Evolutionary conservation across 2,113 vertebrate species (phyloP).

Genomic region (Heliornis fulica): DNA sequence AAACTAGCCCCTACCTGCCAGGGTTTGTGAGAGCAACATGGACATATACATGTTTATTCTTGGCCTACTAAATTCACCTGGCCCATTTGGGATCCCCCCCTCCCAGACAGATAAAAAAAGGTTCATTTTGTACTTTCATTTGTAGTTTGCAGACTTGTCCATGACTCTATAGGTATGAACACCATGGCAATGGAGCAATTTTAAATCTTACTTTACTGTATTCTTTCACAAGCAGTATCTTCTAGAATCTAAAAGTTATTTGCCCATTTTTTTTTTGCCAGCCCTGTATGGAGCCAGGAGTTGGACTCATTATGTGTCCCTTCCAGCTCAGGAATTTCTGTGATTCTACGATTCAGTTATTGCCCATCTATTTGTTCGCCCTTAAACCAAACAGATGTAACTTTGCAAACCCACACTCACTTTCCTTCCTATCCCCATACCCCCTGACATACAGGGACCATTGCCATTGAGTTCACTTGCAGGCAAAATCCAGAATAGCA

Average conservation of each 20-base stretch:
- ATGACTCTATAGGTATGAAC: accelerated
- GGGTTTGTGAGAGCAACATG: accelerated
- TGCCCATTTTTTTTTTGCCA: no score
- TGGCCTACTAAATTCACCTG: not conserved
- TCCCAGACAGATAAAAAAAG: not conserved
- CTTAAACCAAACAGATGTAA: not conserved
- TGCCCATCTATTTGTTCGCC: not conserved
- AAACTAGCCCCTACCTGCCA: not conserved
- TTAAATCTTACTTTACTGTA: not conserved
- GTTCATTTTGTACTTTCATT: not conserved
- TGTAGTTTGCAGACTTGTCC: not conserved
- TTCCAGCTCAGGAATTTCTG: no score
- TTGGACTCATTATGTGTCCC: no score
- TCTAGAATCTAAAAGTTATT: not conserved
- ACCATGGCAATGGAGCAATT: not conserved
- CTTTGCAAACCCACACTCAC: accelerated
- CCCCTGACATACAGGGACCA: not conserved
- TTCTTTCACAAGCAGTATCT: not conserved
- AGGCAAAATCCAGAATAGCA: not conserved
- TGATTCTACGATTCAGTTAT: no score
- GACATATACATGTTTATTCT: not conserved
- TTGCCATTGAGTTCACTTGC: not conserved
- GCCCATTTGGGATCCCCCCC: accelerated
- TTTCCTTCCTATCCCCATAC: accelerated
- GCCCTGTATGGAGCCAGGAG: no score